These are phyloP conservation scores for Balearica regulorum DNA, from an alignment of 2,797 vertebrate genomes.

Conservation along the genomic window DNA sequence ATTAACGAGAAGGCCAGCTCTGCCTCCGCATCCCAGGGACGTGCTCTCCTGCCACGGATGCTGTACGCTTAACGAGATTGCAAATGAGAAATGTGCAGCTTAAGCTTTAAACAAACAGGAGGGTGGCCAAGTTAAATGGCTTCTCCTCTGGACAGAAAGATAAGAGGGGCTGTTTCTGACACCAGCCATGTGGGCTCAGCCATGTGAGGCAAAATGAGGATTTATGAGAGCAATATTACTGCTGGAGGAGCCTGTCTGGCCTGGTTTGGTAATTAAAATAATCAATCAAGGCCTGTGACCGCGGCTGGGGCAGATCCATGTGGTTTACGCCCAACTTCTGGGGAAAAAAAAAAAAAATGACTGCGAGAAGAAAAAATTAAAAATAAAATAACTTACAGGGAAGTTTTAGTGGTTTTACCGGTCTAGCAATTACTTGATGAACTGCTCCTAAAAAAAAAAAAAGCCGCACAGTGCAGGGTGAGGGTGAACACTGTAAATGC, in stretches of 20 bases:
- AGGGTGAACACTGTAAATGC: neutral
- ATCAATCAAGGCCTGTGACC: conserved; percentile 76
- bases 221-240: conserved; percentile 78
- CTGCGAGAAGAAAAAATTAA: neutral
- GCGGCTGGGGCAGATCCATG: conserved; percentile 24
- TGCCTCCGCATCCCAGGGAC: neutral
- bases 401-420: neutral
- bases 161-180: neutral
- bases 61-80: neutral
- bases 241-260: conserved; percentile 51
- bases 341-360: neutral
- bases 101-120: neutral
- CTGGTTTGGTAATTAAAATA: conserved; percentile 81
- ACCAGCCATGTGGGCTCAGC: neutral
- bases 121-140: neutral
- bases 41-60: neutral
- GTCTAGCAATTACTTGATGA: neutral
- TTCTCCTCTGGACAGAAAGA: neutral
- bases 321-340: neutral
- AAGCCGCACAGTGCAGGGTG: fast-evolving
- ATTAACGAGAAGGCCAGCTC: neutral
- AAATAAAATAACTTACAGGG: neutral
- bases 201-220: conserved; percentile 68
- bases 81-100: conserved; percentile 1
- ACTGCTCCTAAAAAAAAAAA: neutral